Evolutionary conservation across 2,888 invertebrate species (phyloP).

Genomic region (Synanthedon myopaeformis): DNA sequence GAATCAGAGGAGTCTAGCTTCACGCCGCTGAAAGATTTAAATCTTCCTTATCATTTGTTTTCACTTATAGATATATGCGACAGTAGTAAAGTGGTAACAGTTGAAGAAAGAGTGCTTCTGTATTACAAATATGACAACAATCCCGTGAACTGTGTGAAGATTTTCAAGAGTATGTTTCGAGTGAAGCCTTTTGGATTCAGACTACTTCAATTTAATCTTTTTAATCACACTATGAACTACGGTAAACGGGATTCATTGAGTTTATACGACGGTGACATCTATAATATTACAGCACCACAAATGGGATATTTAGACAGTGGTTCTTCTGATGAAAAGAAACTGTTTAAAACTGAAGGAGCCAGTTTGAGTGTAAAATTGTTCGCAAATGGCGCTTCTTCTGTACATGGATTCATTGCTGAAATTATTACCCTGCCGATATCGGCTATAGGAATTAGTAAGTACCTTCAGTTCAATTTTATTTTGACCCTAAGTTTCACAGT

Average conservation of each 20-base stretch:
- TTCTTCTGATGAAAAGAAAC: slow-evolving; percentile 77
- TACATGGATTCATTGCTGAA: slow-evolving; percentile 97
- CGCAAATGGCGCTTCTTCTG: slow-evolving; percentile 94
- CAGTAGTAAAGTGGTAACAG: slow-evolving; percentile 88
- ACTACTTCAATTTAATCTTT: slow-evolving; percentile 90
- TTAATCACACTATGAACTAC: slow-evolving; percentile 85
- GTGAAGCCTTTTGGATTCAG: slow-evolving; percentile 92
- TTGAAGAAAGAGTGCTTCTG: slow-evolving; percentile 90
- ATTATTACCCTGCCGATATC: slow-evolving; percentile 94
- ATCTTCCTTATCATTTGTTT: slow-evolving; percentile 91
- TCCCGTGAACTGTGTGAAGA: slow-evolving; percentile 97
- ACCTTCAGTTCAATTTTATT: background rate
- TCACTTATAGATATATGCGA: slow-evolving; percentile 97
- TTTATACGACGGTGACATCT: slow-evolving; percentile 93
- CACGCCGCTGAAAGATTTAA: slow-evolving; percentile 82
- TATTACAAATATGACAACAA: slow-evolving; percentile 98
- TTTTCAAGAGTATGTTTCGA: slow-evolving; percentile 87
- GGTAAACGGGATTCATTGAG: slow-evolving; percentile 87
- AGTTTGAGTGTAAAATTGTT: slow-evolving; percentile 91
- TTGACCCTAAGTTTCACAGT: too few relatives aligned
- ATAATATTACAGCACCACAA: slow-evolving; percentile 81
- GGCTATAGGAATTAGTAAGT: slow-evolving; percentile 89
- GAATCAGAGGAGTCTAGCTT: slow-evolving; percentile 91
- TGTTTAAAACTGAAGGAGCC: slow-evolving; percentile 81
- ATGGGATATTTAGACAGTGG: slow-evolving; percentile 81